Base-by-base conservation (phyloP, 2,888 invertebrate genomes). In the Pyrrhosoma nymphula region DNA sequence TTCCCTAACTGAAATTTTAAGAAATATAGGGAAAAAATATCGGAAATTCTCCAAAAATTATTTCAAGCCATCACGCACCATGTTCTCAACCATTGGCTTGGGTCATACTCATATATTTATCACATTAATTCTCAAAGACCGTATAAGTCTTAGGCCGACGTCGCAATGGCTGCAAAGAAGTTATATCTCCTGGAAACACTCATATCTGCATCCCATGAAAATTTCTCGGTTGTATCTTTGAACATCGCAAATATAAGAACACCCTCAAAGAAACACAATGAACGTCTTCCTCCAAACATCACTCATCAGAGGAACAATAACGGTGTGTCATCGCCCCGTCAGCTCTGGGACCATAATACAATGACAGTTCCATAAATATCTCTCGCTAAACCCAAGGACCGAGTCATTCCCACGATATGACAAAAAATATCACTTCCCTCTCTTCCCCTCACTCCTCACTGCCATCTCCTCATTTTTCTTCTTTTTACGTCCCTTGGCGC, bases 281-380 rank as follows among this genome's bases (percentile, higher is more conserved):
- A 3, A 16, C 30, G 30, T 18, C 16, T 82, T 3, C 82, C 18
- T 35, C 82, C 0, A 35, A 82, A 16, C 30, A 82, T 82, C 82
- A 35, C 82, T 82, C 82, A 82, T 35, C 82, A 18, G 0, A 30
- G 12, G n/a, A 8, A 82, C 82, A 82, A 82, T 82, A 35, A 82
- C 35, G 82, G 30, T 35, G 82, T 82, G 35, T 14, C 82, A 35
- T 82, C 35, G 14, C 16, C 30, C 35, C 35, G 82, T 82, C 82
- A 82, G 35, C 82, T 82, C 16, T 16, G 35, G 35, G 82, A 82
- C 82, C 82, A 35, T 18, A 82, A 82, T 82, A 14, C 82, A 30
- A 82, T 82, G 82, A 82, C 82, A 82, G 82, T 82, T 82, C 82
- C 35, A 82, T 82, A 82, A 82, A 82, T 82, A 82, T 82, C 82